These are phyloP conservation scores for Bursaphelenchus mucronatus DNA, from an alignment of 1,140 invertebrate genomes.

Conservation along the genomic window DNA sequence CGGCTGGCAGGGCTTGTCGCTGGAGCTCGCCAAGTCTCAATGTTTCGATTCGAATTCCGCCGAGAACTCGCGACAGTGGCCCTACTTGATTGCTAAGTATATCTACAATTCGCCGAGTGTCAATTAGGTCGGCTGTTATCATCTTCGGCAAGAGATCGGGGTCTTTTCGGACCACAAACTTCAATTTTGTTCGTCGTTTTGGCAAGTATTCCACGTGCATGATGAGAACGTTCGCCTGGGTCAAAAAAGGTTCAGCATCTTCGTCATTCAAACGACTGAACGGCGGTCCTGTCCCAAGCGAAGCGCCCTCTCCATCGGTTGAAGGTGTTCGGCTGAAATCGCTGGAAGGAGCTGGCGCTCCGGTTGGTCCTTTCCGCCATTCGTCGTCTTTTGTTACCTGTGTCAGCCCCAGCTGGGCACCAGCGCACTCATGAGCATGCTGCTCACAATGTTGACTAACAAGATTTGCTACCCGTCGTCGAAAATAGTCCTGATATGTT, in stretches of 20 bases:
- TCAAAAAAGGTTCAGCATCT: conserved; percentile 45
- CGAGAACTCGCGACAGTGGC: conserved; percentile 53
- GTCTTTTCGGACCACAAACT: conserved; percentile 47
- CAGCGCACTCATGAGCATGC: conserved; percentile 54
- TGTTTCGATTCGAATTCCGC: conserved; percentile 50
- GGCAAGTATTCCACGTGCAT: conserved; percentile 41
- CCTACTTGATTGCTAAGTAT: conserved; percentile 51
- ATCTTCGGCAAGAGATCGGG: background rate
- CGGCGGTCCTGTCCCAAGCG: too few relatives aligned
- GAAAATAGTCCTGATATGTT: conserved; percentile 59
- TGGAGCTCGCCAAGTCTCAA: conserved; percentile 25
- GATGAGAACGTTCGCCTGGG: conserved; percentile 54
- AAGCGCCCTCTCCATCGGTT: too few relatives aligned
- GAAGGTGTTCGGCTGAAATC: too few relatives aligned
- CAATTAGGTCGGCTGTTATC: conserved; percentile 9
- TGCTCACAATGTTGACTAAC: conserved; percentile 55
- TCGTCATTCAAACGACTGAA: conserved; percentile 6
- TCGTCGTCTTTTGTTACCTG: too few relatives aligned
- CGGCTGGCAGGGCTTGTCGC: conserved; percentile 14
- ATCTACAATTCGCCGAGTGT: conserved; percentile 46
- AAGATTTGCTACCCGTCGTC: conserved; percentile 52
- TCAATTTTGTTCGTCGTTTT: conserved; percentile 40
- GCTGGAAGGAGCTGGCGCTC: too few relatives aligned
- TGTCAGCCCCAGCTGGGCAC: conserved; percentile 4
- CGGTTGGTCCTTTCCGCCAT: too few relatives aligned